Evolutionary conservation across 2,888 invertebrate genomes (phyloP).

Genomic region (Drosophila sordidula): DNA sequence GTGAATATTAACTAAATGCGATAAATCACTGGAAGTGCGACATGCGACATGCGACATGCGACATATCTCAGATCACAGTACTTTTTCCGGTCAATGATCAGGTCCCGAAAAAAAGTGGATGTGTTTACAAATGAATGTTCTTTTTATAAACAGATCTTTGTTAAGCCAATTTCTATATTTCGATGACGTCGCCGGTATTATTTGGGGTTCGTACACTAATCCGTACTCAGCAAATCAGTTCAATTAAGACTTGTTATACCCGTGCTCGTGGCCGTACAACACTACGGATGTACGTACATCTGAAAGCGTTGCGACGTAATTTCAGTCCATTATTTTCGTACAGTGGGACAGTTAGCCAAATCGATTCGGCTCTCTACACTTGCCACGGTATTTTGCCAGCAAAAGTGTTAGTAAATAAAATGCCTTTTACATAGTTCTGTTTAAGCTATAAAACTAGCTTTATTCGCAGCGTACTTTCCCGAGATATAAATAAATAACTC

Average conservation of each 20-base stretch:
- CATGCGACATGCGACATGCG: constrained; percentile 15
- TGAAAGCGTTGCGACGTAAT: constrained; percentile 47
- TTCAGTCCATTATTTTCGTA: constrained; percentile 30
- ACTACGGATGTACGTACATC: constrained; percentile 16
- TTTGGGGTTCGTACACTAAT: constrained; percentile 27
- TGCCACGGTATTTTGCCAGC: not conserved
- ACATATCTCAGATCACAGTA: constrained; percentile 7
- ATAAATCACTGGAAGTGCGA: constrained; percentile 42
- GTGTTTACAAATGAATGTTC: constrained; percentile 2
- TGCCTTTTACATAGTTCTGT: not conserved
- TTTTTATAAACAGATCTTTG: constrained; percentile 10
- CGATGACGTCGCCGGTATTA: constrained; percentile 10
- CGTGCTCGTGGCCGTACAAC: not conserved
- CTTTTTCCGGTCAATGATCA: constrained; percentile 58
- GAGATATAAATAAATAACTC: constrained; percentile 23
- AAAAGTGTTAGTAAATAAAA: constrained; percentile 9
- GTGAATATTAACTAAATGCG: constrained; percentile 48
- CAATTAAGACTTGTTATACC: constrained; percentile 64
- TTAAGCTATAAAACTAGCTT: not conserved
- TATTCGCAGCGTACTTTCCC: constrained; percentile 21
- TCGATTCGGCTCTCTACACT: not conserved
- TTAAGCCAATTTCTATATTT: constrained; percentile 11
- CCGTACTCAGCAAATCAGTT: constrained; percentile 61
- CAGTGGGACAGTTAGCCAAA: constrained; percentile 8
- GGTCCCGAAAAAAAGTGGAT: constrained; percentile 4